Evolutionary conservation across 30 jellyfish, hydroid and myxozoan species (phyloP), one percentile per base, ranked within the genome.

Genomic region (Pseudorhiza aurosa): DNA sequence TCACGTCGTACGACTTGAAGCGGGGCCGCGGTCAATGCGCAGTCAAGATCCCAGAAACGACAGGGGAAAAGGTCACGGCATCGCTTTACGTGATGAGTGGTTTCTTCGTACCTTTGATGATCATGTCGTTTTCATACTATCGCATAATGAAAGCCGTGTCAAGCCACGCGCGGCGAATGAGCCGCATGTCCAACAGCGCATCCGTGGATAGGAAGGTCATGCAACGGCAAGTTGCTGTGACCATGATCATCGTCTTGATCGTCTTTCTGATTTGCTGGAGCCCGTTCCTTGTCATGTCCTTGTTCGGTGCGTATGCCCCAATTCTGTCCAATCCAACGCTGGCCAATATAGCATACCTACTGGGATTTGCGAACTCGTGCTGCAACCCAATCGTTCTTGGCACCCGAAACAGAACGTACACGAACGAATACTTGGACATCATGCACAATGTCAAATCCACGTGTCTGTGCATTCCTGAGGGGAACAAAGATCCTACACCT

Each of bases 21-120:
- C 57, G 69, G 8, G 96, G 96, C 8, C 96, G 96, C 67, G 96
- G 87, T 18, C 96, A 85, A 44, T 85, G 96, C 47, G 77, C 96
- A 8, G 90, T 85, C 28, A 65, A 47, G 56, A 46, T 85, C 6
- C 96, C 96, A 0, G 51, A 59, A 36, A 27, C 65, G 28, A 28
- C 70, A 2, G 90, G 47, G n/a, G 96, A 85, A 26, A 85, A 85
- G 37, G 24, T 65, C 19, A 74, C 90, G 12, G 96, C 96, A 49
- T 58, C 68, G 36, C 57, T 65, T 5, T 85, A 85, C 64, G 75
- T 85, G n/a, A 44, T 75, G 25, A 65, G 83, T 53, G 96, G 96
- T 22, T 85, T 85, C 77, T 33, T 85, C 51, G 36, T 85, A 15
- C 96, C 96, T 45, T 50, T 85, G 4, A 18, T 75, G n/a, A 58